Evolutionary conservation across 2,797 vertebrate genomes (phyloP).

Genomic region (Nannoperca australis): DNA sequence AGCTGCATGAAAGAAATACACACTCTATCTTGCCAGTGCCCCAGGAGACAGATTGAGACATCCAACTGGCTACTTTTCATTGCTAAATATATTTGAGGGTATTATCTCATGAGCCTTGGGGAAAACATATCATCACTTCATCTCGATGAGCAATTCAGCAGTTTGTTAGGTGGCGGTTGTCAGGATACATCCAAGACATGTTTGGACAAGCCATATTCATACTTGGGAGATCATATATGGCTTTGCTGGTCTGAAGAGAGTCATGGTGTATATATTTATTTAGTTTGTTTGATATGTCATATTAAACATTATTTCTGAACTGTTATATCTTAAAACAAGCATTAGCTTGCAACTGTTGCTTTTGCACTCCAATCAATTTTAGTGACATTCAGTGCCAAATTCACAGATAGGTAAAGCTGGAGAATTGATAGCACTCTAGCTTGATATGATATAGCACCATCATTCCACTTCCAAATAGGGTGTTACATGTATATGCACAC

Average conservation of each 20-base stretch:
- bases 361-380: neutral
- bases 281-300: neutral
- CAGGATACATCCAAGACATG: slow-evolving; percentile 13
- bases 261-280: neutral
- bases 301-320: slow-evolving; percentile 17
- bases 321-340: slow-evolving; percentile 5
- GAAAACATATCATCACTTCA: slow-evolving; percentile 38
- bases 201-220: slow-evolving; percentile 3
- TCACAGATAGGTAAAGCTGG: neutral
- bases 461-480: neutral
- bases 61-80: slow-evolving; percentile 27
- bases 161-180: slow-evolving; percentile 4
- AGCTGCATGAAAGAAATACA: slow-evolving; percentile 29
- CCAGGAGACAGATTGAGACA: neutral
- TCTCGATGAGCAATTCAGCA: slow-evolving; percentile 8
- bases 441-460: neutral
- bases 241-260: neutral
- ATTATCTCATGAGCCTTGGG: slow-evolving; percentile 30
- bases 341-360: neutral
- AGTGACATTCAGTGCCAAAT: neutral
- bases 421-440: neutral
- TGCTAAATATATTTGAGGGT: slow-evolving; percentile 47
- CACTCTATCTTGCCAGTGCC: neutral
- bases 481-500: neutral
- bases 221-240: slow-evolving; percentile 1